Base-by-base conservation (phyloP, 2,113 vertebrate species). In the Sinocyclocheilus grahami region DNA sequence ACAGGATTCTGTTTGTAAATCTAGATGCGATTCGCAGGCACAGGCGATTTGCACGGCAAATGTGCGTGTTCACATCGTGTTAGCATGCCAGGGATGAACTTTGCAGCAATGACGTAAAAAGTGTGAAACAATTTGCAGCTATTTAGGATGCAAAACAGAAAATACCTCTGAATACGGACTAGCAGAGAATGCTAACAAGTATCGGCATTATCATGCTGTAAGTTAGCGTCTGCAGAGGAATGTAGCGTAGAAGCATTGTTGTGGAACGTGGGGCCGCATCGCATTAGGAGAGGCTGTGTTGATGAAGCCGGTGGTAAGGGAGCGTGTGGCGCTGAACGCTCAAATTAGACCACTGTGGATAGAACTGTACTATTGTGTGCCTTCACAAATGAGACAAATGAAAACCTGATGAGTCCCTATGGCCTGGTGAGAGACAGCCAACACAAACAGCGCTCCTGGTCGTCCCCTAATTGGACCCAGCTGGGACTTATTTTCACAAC, bases 381-480 rank as follows among this genome's bases (percentile, higher is more conserved):
- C 46, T 75, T 67, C 37, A 87, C 84, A 89, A 84, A 86, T 86
- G 77, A 86, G 81, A 86, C 80, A 87, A 84, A 89, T 88, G 77
- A 89, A 89, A 88, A 78, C 48, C 75, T 83, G 81, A 87, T 87
- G 86, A 89, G 86, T 86, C 81, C 78, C 86, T 83, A 37, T 63
- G 77, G 77, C 77, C 81, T 77, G 81, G 51, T 77, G 86, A 84
- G 86, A 86, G 76, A 84, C 86, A 77, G 87, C 79, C 84, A 84
- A 79, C 75, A 84, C 86, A 82, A 83, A 87, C 84, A 79, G 80
- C 72, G 81, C 84, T 86, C 78, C 71, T 88, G 86, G 81, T 81
- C 58, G 85, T 81, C 81, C 72, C 85, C 84, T 89, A 88, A 89
- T 88, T 89, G 82, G 89, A 81, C 86, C 89, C 86, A 88, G 89